Evolutionary conservation across 1,140 invertebrate species (phyloP), one percentile per base, ranked within the genome.

Genomic region (Microplitis demolitor): DNA sequence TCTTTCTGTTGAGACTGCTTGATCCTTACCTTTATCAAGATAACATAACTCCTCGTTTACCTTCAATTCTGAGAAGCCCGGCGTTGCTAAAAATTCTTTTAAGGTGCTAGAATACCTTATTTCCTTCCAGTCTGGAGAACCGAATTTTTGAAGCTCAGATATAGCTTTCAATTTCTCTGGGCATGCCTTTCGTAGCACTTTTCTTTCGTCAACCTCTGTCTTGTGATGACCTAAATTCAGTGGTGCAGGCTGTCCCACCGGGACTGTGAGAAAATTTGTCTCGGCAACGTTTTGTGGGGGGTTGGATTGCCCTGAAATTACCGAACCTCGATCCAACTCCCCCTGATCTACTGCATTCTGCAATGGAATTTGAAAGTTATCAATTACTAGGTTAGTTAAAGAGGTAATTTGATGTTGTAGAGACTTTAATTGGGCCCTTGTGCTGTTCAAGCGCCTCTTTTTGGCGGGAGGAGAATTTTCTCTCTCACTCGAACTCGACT

Each of bases 1-100:
- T n/a, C 70, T 24, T 13, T 67, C 73, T 4, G 68, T 71, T 9
- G 67, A 50, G 14, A 39, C 1, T 31, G 34, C 4, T 13, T 39
- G 13, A 31, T 75, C 62, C 35, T 64, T 75, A 11, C 61, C 37
- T 35, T 72, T 74, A 4, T 75, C 69, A 4, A 76, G 37, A 24
- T 76, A 56, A 37, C 68, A 73, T n/a, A 78, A 61, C 24, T 78
- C 75, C 45, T 76, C 75, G 54, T 77, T 77, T 4, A 78, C 53
- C 50, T 72, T 78, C n/a, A 78, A 35, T 9, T 75, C 74, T 5
- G 66, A 64, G 33, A 75, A 75, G n/a, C 74, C 74, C 2, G 74
- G 74, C 2, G 60, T 45, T 13, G 74, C 74, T 39, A 51, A 11
- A 64, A 75, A 75, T 63, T 56, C 14, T 50, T 69, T 75, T 5